These are phyloP conservation scores for Tachysurus vachellii DNA, from an alignment of 2,113 vertebrate species.

Conservation along the genomic window DNA sequence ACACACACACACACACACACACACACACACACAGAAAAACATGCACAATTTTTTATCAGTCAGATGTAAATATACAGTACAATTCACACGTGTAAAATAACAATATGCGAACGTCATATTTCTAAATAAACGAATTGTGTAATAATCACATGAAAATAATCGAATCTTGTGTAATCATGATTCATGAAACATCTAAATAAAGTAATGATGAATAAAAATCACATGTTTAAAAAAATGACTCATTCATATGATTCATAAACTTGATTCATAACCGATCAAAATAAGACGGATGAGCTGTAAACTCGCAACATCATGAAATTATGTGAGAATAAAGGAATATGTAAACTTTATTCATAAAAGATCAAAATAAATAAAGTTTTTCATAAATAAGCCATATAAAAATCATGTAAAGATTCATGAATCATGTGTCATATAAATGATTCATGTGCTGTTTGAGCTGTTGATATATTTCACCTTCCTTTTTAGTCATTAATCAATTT, in stretches of 20 bases:
- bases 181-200: background rate
- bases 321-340: background rate
- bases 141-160: background rate
- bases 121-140: background rate
- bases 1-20: background rate
- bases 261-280: background rate
- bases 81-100: too few species aligned
- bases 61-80: background rate
- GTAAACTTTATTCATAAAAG: background rate
- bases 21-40: background rate
- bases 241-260: background rate
- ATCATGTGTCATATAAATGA: background rate
- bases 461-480: background rate
- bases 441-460: background rate
- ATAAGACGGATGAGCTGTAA: background rate
- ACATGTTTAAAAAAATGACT: background rate
- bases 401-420: background rate
- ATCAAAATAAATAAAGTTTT: background rate
- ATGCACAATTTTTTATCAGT: background rate
- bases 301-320: background rate
- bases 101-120: background rate
- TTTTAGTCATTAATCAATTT: background rate
- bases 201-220: background rate
- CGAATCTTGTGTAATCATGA: background rate
- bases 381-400: background rate